A percentile compares a stretch with the other conserved stretches of the same genome.
Evolutionary conservation across 1,140 invertebrate genomes (phyloP).

Genomic region (Pararge aegeria): DNA sequence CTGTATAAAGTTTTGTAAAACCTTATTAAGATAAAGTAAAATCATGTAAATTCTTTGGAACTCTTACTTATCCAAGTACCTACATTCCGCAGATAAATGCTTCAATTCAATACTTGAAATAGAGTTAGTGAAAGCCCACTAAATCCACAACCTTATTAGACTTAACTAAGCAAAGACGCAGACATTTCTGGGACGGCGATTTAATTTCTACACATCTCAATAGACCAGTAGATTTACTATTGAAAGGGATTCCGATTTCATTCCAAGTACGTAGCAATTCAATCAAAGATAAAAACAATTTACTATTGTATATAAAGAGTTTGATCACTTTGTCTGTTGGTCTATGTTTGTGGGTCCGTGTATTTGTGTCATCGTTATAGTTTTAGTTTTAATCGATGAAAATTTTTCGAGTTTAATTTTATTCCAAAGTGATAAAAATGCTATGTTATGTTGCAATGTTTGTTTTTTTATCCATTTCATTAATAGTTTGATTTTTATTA

Average conservation of each 20-base stretch:
- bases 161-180: neutral
- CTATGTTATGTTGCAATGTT: no score
- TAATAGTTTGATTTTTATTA: no score
- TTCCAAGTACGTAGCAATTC: neutral
- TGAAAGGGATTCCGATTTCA: neutral
- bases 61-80: neutral
- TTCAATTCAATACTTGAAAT: neutral
- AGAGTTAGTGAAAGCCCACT: neutral
- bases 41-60: neutral
- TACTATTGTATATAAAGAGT: neutral
- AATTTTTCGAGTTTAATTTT: no score
- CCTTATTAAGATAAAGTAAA: neutral
- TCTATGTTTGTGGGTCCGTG: no score
- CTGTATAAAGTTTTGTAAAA: neutral
- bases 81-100: neutral
- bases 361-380: no score
- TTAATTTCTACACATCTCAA: neutral
- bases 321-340: no score
- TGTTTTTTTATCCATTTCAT: no score
- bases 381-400: no score
- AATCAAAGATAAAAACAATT: neutral
- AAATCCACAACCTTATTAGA: slow-evolving; percentile 2
- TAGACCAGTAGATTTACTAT: neutral
- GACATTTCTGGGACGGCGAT: slow-evolving; percentile 1
- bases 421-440: no score